Evolutionary conservation across 2,888 invertebrate genomes (phyloP), one percentile per base, ranked within the genome.

Genomic region (Phyllotreta striolata): DNA sequence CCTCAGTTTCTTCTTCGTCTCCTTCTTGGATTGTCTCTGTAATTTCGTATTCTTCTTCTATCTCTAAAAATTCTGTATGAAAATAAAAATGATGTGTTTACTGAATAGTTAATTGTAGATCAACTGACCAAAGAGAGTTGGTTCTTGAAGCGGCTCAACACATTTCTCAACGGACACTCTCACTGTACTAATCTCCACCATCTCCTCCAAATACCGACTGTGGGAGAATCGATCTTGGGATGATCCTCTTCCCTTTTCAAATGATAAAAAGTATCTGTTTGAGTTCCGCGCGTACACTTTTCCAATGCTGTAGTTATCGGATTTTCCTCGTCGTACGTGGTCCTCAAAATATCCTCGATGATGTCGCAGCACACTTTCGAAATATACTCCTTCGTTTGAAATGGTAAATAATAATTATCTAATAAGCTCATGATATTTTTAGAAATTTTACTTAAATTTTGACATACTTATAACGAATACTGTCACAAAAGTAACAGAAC

Each of bases 321-420:
- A 59, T 75, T 73, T 55, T 78, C 78, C 63, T 78, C 77, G 67
- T 79, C 77, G 71, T 77, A 78, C 3, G 77, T 75, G 59, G 73
- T 70, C 62, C 69, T 70, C 46, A 77, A 62, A 12, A 78, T 71
- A 63, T 77, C 76, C 60, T 78, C 77, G 41, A 78, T 72, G n/a
- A 76, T 70, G 62, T 79, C 77, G 9, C 77, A 71, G 66, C 76
- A 77, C 34, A 76, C 74, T 43, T 67, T 69, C 0, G 77, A 70
- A 9, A 77, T 68, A 63, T 76, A 72, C 40, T 77, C 74, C 60
- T 74, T 76, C 3, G 71, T 68, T 60, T 73, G 72, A 62, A 71
- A 72, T 13, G 66, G 68, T 0, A 66, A 55, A 12, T 67, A 58
- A 51, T 44, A 56, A 38, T 61, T 64, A 38, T 64, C 63, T 10